Evolutionary conservation across 1,140 invertebrate species (phyloP).

Genomic region (Orius insidiosus): DNA sequence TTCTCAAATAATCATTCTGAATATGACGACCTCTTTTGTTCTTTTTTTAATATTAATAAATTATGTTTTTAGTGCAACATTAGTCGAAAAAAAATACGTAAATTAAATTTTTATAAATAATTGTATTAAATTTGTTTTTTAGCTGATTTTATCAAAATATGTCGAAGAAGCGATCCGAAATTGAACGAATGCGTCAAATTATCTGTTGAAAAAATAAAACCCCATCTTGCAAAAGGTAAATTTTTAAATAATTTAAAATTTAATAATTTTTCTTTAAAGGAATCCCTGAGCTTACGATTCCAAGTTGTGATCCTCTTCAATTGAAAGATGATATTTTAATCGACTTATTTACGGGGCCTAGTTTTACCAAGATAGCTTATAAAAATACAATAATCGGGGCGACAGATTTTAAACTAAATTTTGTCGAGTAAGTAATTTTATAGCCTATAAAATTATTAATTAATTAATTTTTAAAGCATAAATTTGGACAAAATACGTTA

Average conservation of each 20-base stretch:
- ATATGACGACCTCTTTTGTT: too few species aligned
- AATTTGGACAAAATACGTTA: conserved; percentile 32
- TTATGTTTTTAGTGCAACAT: neutral
- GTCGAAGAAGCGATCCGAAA: conserved; percentile 38
- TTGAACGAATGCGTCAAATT: conserved; percentile 36
- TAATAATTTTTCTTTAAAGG: conserved; percentile 24
- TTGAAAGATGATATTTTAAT: too few species aligned
- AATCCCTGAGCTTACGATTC: conserved; percentile 37
- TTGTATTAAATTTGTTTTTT: conserved; percentile 10
- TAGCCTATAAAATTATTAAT: too few species aligned
- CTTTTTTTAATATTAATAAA: too few species aligned
- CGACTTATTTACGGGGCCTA: too few species aligned
- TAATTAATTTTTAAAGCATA: conserved; percentile 24
- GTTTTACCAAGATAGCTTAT: too few species aligned
- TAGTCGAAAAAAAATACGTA: conserved; percentile 2
- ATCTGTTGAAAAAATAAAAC: conserved; percentile 14
- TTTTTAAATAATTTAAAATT: neutral
- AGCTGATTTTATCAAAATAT: conserved; percentile 35
- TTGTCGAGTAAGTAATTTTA: too few species aligned
- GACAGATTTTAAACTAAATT: too few species aligned
- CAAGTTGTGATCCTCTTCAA: conserved; percentile 41
- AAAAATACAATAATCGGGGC: too few species aligned
- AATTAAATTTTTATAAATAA: conserved; percentile 1
- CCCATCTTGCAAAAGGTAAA: conserved; percentile 14
- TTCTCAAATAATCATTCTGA: too few species aligned